Evolutionary conservation across 2,888 invertebrate genomes (phyloP).

Genomic region (Cecidostiba fungosa): DNA sequence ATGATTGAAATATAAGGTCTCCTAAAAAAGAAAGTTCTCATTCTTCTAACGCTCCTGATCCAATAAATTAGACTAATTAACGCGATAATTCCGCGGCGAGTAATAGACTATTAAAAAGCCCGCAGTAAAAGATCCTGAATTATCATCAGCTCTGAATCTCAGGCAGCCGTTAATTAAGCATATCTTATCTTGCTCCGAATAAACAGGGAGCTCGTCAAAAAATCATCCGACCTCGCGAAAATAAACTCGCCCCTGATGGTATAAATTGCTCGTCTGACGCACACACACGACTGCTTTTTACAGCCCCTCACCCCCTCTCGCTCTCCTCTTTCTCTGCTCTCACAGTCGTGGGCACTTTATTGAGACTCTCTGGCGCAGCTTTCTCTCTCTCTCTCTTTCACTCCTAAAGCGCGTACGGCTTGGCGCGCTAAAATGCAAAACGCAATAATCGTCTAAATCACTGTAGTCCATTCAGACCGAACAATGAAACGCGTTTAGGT

Average conservation of each 20-base stretch:
- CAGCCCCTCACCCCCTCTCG: background rate
- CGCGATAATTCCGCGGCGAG: background rate
- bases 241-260: background rate
- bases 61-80: background rate
- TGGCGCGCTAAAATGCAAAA: conserved; percentile 52
- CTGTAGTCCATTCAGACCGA: background rate
- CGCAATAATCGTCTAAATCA: conserved; percentile 62
- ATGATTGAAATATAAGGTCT: background rate
- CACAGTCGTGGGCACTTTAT: conserved; percentile 3
- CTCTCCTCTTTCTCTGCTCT: background rate
- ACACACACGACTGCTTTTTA: background rate
- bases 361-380: background rate
- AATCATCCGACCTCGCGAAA: background rate
- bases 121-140: background rate
- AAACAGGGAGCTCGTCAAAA: background rate
- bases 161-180: background rate
- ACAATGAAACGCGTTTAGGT: conserved; percentile 53
- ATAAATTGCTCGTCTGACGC: background rate
- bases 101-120: background rate
- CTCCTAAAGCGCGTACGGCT: background rate
- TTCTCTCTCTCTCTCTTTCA: background rate
- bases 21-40: background rate
- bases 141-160: background rate
- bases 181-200: background rate
- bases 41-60: background rate